Evolutionary conservation across 2,888 invertebrate genomes (phyloP).

Genomic region (Cremastinae sp.): DNA sequence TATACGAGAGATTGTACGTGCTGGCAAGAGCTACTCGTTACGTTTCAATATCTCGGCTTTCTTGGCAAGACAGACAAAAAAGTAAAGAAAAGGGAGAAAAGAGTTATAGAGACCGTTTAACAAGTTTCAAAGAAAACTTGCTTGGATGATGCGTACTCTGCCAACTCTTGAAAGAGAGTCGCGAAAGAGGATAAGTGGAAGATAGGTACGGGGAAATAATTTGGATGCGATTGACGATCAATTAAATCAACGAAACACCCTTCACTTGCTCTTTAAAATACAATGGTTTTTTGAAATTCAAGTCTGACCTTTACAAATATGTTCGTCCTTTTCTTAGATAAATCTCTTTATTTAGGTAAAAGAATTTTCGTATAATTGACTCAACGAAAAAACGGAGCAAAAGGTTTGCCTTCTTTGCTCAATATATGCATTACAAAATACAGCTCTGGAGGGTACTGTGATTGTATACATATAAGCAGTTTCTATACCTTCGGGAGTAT

Average conservation of each 20-base stretch:
- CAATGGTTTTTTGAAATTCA: not conserved
- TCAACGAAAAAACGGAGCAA: too few species aligned
- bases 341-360: too few species aligned
- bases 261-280: not conserved
- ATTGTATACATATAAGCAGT: too few species aligned
- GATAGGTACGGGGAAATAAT: constrained; percentile 14
- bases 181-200: not conserved
- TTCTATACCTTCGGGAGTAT: too few species aligned
- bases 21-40: constrained; percentile 18
- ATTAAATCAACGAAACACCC: constrained; percentile 45
- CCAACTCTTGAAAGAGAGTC: constrained; percentile 26
- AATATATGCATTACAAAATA: too few species aligned
- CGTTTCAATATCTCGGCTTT: constrained; percentile 33
- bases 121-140: constrained; percentile 52
- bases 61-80: constrained; percentile 2
- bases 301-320: too few species aligned
- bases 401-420: too few species aligned
- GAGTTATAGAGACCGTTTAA: constrained; percentile 21
- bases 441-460: too few species aligned
- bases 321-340: too few species aligned
- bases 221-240: constrained; percentile 26
- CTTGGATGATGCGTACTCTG: constrained; percentile 39
- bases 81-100: not conserved
- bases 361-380: too few species aligned
- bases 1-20: constrained; percentile 1